Conservation (phyloP, 2,797 vertebrate species). For the Glyptemys insculpta region DNA sequence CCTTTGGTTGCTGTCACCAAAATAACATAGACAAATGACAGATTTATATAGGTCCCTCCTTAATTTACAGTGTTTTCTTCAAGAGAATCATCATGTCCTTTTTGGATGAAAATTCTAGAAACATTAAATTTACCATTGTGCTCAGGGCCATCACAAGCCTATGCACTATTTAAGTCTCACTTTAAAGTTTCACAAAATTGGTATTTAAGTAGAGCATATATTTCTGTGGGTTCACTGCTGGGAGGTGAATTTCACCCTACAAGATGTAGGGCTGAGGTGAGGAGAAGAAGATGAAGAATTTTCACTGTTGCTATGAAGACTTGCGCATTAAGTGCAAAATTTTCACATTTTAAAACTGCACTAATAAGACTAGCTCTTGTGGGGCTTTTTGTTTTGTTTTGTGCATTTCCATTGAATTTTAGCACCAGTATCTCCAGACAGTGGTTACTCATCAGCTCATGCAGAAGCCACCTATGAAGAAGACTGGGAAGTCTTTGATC, state of each 20-base stretch:
- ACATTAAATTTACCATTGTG: not conserved
- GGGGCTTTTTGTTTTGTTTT: constrained; percentile 64
- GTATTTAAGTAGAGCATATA: fast-evolving
- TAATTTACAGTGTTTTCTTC: fast-evolving
- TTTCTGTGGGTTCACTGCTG: not conserved
- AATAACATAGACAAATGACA: not conserved
- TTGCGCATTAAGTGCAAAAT: fast-evolving
- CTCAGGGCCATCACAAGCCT: not conserved
- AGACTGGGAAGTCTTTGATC: constrained; percentile 99
- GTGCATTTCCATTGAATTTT: constrained; percentile 70
- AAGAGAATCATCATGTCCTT: fast-evolving
- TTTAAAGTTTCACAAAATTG: fast-evolving
- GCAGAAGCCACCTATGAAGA: constrained; percentile 97
- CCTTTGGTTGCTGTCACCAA: fast-evolving
- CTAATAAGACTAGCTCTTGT: constrained; percentile 67
- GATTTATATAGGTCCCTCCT: not conserved
- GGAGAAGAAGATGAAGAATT: not conserved
- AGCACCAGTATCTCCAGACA: constrained; percentile 93
- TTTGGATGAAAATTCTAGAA: not conserved
- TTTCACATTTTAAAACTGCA: not conserved
- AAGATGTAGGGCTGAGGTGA: not conserved
- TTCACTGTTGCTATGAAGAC: fast-evolving
- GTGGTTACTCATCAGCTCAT: constrained; percentile 92
- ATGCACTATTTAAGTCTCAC: fast-evolving
- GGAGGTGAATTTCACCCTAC: too few relatives aligned